These are phyloP conservation scores for Rhynchophorus ferrugineus DNA, from an alignment of 1,140 invertebrate species.

Conservation along the genomic window DNA sequence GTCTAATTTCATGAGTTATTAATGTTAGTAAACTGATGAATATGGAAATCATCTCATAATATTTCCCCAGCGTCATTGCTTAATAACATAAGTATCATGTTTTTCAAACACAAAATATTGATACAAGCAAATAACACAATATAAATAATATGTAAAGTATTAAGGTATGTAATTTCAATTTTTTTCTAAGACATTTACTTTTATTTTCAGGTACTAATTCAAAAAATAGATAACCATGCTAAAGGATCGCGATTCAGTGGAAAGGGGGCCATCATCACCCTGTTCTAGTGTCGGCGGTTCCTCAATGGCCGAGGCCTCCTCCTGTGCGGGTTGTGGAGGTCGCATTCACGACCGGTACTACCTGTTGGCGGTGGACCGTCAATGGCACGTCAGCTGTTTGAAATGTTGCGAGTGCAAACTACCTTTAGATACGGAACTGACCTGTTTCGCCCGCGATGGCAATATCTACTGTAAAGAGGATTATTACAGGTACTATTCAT, in stretches of 20 bases:
- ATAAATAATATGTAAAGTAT: too few relatives aligned
- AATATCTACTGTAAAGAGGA: slow-evolving; percentile 94
- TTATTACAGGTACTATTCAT: slow-evolving; percentile 74
- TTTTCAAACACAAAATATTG: too few relatives aligned
- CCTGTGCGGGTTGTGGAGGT: slow-evolving; percentile 38
- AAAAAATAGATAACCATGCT: too few relatives aligned
- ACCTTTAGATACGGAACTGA: slow-evolving; percentile 75
- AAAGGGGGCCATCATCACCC: slow-evolving; percentile 34
- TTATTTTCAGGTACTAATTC: too few relatives aligned
- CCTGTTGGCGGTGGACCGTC: slow-evolving; percentile 76
- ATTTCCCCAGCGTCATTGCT: too few relatives aligned
- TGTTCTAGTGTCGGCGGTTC: slow-evolving; percentile 34
- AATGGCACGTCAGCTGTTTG: slow-evolving; percentile 83
- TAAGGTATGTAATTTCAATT: too few relatives aligned
- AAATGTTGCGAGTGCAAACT: slow-evolving; percentile 81
- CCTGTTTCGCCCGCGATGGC: slow-evolving; percentile 83
- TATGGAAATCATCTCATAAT: too few relatives aligned
- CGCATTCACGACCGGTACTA: slow-evolving; percentile 58
- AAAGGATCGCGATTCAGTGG: slow-evolving; percentile 38
- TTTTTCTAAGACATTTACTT: too few relatives aligned
- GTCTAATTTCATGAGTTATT: too few relatives aligned
- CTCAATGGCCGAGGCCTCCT: slow-evolving; percentile 30
- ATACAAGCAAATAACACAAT: too few relatives aligned
- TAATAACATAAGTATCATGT: too few relatives aligned
- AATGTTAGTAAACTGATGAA: too few relatives aligned